phyloP scores from a whole-genome alignment of 2,888 invertebrate genomes.

The Flexamia atlantica region DNA sequence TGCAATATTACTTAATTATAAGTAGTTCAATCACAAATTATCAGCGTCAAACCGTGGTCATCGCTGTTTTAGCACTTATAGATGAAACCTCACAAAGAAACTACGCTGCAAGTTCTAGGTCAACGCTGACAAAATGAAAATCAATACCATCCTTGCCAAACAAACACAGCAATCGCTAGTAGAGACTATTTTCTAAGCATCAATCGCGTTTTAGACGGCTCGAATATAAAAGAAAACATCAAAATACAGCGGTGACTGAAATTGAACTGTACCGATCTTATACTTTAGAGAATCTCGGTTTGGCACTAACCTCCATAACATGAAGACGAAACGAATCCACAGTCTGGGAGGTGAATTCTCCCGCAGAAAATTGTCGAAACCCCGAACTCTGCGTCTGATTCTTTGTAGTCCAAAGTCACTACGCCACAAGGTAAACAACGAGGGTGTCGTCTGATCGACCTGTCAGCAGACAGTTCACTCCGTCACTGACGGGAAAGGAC shows the following conservation, averaged over 20 bases:
- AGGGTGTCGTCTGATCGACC: neutral
- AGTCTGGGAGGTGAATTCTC: neutral
- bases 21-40: neutral
- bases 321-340: slow-evolving; percentile 32
- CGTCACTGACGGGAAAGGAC: neutral
- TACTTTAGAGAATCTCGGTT: too few species aligned
- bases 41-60: neutral
- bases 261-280: too few species aligned
- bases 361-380: neutral
- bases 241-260: too few species aligned
- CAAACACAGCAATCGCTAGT: neutral
- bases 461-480: neutral
- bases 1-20: neutral
- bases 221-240: too few species aligned
- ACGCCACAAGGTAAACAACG: slow-evolving; percentile 42
- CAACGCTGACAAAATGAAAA: slow-evolving; percentile 47
- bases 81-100: slow-evolving; percentile 30
- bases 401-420: slow-evolving; percentile 59
- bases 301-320: slow-evolving; percentile 58
- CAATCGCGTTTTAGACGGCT: too few species aligned
- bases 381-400: slow-evolving; percentile 54
- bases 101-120: slow-evolving; percentile 46
- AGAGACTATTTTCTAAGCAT: neutral
- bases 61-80: neutral
- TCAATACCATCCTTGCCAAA: slow-evolving; percentile 28